These are phyloP conservation scores for Ceyx margarethae DNA, from an alignment of 2,113 vertebrate genomes.

Conservation along the genomic window DNA sequence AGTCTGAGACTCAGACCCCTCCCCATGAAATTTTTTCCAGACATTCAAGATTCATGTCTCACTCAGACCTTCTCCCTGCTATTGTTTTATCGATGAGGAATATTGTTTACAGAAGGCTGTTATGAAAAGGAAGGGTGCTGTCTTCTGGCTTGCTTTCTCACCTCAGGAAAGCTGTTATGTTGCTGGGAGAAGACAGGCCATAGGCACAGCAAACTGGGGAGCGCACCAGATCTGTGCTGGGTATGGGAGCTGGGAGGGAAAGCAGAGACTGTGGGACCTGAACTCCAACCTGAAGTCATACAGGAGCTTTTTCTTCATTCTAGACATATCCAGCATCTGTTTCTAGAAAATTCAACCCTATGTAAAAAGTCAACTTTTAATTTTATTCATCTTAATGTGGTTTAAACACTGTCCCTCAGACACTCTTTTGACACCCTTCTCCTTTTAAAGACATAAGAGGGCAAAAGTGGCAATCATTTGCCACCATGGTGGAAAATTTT, in stretches of 20 bases:
- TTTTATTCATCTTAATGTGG: background rate
- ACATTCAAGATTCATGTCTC: background rate
- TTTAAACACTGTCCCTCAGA: background rate
- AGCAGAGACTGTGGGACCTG: background rate
- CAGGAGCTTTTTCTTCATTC: background rate
- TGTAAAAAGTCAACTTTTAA: background rate
- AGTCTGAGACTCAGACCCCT: background rate
- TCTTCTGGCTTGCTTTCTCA: background rate
- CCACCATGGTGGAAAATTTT: background rate
- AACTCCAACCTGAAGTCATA: background rate
- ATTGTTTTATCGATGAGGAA: background rate
- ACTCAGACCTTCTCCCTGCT: background rate
- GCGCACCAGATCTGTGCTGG: rapidly evolving
- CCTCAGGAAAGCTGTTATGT: background rate
- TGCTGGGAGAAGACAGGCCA: background rate
- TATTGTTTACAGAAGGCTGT: background rate
- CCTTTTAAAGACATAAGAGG: background rate
- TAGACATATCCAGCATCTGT: background rate
- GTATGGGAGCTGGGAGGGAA: background rate
- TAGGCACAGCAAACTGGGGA: background rate
- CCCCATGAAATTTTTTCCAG: background rate
- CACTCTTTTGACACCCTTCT: background rate
- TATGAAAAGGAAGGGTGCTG: background rate
- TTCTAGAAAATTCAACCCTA: background rate
- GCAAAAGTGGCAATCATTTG: background rate